Conservation (phyloP, 2,797 vertebrate genomes). For the Phalanger gymnotis region DNA sequence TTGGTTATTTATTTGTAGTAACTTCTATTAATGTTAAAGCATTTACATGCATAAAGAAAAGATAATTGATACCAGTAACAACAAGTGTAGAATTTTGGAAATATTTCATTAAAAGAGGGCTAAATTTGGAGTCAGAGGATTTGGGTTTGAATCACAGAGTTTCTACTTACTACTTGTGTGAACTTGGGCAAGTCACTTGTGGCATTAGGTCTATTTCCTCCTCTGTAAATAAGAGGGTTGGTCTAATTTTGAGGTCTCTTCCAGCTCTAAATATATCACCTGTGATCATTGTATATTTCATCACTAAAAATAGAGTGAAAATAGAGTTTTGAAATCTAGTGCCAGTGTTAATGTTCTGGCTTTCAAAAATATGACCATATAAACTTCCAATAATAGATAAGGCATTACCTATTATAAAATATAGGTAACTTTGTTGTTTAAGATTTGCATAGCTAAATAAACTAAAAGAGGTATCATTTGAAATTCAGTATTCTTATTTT, state of each 20-base stretch:
- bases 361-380: background rate
- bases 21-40: conserved; percentile 63
- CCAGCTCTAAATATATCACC: background rate
- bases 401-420: conserved; percentile 23
- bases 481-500: background rate
- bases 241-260: background rate
- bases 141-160: background rate
- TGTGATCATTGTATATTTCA: background rate
- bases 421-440: conserved; percentile 33
- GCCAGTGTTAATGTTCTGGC: background rate
- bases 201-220: background rate
- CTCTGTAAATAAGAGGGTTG: background rate
- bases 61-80: conserved; percentile 67
- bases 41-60: conserved; percentile 64
- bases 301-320: conserved; percentile 41
- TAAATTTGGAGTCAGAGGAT: background rate
- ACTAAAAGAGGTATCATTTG: conserved; percentile 13
- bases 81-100: conserved; percentile 55
- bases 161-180: background rate
- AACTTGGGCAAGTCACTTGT: background rate
- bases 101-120: conserved; percentile 27
- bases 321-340: conserved; percentile 28
- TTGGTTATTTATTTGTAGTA: conserved; percentile 65
- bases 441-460: conserved; percentile 9
- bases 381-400: conserved; percentile 26